Evolutionary conservation across 2,888 invertebrate genomes (phyloP).

Genomic region (Eristalis intricaria): DNA sequence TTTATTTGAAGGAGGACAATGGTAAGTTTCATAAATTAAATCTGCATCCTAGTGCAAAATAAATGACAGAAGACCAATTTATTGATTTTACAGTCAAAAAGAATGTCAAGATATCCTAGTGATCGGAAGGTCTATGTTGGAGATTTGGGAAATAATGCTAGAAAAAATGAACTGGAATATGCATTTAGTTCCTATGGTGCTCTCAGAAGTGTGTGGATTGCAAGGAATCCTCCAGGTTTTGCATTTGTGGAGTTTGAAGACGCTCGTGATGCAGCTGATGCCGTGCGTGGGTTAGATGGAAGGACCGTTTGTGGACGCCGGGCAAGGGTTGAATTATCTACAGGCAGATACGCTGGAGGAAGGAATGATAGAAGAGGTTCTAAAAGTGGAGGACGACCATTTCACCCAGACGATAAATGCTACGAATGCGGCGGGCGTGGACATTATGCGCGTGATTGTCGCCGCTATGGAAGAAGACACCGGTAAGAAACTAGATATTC

Average conservation of each 20-base stretch:
- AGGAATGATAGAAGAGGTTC: constrained; percentile 77
- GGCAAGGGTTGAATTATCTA: constrained; percentile 95
- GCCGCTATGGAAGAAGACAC: constrained; percentile 85
- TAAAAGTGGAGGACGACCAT: constrained; percentile 79
- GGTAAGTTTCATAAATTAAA: constrained; percentile 38
- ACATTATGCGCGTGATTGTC: constrained; percentile 96
- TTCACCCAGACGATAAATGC: constrained; percentile 95
- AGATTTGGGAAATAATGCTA: constrained; percentile 94
- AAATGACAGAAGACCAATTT: constrained; percentile 19
- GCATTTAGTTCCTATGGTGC: constrained; percentile 96
- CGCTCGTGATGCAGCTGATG: constrained; percentile 93
- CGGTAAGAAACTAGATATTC: constrained; percentile 79
- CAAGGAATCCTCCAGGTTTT: constrained; percentile 94
- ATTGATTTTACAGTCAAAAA: constrained; percentile 75
- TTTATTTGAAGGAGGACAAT: constrained; percentile 24
- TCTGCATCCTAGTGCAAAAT: not conserved
- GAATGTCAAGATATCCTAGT: constrained; percentile 89
- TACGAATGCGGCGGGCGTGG: constrained; percentile 97
- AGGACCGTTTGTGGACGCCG: constrained; percentile 93
- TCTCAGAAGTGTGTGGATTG: constrained; percentile 98
- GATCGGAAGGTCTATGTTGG: constrained; percentile 98
- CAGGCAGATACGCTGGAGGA: constrained; percentile 87
- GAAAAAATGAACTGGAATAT: constrained; percentile 96
- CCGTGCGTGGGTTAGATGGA: constrained; percentile 89
- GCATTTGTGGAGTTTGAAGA: constrained; percentile 98